Conservation (phyloP, 2,113 vertebrate species). For the Delphinus delphis region DNA sequence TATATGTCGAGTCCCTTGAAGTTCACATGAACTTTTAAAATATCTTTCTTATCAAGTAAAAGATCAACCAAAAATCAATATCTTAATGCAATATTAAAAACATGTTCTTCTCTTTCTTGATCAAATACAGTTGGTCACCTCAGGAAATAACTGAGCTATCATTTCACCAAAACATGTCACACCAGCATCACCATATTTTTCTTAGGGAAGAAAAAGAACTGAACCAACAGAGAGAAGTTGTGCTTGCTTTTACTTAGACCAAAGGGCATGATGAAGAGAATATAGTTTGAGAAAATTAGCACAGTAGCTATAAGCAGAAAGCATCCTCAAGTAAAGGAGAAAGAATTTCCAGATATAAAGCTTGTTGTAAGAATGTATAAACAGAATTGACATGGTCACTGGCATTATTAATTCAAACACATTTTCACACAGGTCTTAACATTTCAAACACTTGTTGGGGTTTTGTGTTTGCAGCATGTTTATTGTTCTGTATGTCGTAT, state of each 20-base stretch:
- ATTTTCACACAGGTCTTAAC: background rate
- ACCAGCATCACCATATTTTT: background rate
- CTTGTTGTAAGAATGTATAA: background rate
- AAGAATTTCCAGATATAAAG: slow-evolving; percentile 24
- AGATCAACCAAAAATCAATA: slow-evolving; percentile 46
- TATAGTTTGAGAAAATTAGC: background rate
- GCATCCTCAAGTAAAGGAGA: background rate
- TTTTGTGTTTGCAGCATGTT: background rate
- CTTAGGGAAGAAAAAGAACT: background rate
- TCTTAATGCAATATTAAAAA: slow-evolving; percentile 31
- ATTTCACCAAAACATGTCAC: background rate
- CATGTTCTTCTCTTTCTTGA: background rate
- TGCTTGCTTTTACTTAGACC: background rate
- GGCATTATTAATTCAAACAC: background rate
- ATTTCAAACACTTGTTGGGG: background rate
- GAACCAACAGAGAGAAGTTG: background rate
- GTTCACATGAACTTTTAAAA: slow-evolving; percentile 56
- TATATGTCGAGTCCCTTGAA: slow-evolving; percentile 34
- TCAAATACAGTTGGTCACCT: background rate
- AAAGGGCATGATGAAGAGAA: background rate
- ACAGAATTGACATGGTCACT: background rate
- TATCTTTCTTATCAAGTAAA: slow-evolving; percentile 48
- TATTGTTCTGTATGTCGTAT: background rate
- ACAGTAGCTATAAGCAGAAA: background rate
- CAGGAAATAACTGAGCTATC: slow-evolving; percentile 12